A percentile compares a stretch with the other conserved stretches of the same genome.
These are phyloP conservation scores for Sander vitreus DNA, from an alignment of 2,113 vertebrate genomes.

Conservation along the genomic window DNA sequence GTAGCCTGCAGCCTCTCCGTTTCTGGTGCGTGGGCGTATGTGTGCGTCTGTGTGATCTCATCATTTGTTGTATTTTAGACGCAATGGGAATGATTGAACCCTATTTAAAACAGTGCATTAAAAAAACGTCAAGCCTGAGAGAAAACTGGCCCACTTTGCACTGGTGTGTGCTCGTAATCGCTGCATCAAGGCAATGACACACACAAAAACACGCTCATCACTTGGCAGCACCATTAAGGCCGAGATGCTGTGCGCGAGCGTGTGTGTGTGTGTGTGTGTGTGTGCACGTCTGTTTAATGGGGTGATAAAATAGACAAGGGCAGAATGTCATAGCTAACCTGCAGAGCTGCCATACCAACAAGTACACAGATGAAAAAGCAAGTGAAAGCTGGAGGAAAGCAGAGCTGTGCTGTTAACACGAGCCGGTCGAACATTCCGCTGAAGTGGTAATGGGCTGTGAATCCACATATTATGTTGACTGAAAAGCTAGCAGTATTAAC, in stretches of 20 bases:
- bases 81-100: constrained; percentile 12
- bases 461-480: constrained; percentile 41
- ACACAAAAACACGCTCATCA: background rate
- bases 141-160: constrained; percentile 15
- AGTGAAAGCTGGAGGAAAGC: constrained; percentile 12
- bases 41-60: constrained; percentile 44
- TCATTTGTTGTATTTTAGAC: constrained; percentile 48
- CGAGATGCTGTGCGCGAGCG: background rate
- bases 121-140: constrained; percentile 15
- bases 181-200: background rate
- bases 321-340: constrained; percentile 29
- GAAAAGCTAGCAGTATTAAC: constrained; percentile 16
- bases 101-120: constrained; percentile 15
- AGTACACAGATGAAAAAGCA: constrained; percentile 20
- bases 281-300: constrained; percentile 28
- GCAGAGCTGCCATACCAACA: constrained; percentile 48
- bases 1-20: constrained; percentile 59
- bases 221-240: background rate
- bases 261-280: background rate
- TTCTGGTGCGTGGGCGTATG: constrained; percentile 18
- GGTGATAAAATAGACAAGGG: constrained; percentile 40
- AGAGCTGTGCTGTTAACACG: background rate
- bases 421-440: constrained; percentile 14
- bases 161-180: background rate
- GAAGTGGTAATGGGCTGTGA: constrained; percentile 40